phyloP scores from a whole-genome alignment of 2,888 invertebrate species.

The Heliconius ethilla region DNA sequence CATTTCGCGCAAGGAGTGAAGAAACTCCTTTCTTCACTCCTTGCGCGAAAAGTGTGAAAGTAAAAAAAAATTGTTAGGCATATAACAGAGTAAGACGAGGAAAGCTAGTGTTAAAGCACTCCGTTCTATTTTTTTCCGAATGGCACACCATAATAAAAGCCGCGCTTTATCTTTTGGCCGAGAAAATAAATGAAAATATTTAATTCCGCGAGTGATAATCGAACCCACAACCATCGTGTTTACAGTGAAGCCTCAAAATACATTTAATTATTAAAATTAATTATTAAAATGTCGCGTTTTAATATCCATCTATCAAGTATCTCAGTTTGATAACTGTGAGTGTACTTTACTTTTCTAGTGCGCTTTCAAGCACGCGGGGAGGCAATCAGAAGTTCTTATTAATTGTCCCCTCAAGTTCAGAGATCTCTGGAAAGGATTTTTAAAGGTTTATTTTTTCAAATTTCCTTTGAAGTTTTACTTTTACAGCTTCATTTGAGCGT shows the following conservation, averaged over 20 bases:
- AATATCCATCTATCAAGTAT: conserved; percentile 15
- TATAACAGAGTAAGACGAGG: not conserved
- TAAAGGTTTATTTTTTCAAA: not conserved
- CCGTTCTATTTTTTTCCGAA: not conserved
- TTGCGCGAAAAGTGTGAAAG: too few relatives aligned
- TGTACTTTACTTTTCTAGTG: conserved; percentile 26
- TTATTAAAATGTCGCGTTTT: not conserved
- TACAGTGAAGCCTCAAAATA: too few relatives aligned
- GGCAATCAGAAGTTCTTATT: conserved; percentile 31
- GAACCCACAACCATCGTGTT: not conserved
- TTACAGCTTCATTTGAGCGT: conserved; percentile 17
- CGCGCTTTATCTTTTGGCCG: not conserved
- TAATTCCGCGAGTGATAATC: not conserved
- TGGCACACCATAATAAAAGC: too few relatives aligned
- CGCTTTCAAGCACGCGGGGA: not conserved
- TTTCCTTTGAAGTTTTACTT: conserved; percentile 19
- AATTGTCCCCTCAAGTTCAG: conserved; percentile 23
- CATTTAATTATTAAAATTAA: too few relatives aligned
- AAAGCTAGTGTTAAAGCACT: not conserved
- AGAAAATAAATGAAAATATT: not conserved
- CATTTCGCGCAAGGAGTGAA: too few relatives aligned
- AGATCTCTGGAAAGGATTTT: conserved; percentile 22
- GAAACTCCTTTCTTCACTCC: not conserved
- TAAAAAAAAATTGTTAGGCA: too few relatives aligned
- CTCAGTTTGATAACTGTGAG: conserved; percentile 32